Percentiles rank a stretch among this genome's conserved stretches.
Evolutionary conservation across 1,140 invertebrate genomes (phyloP).

Genomic region (Nasonia vitripennis): DNA sequence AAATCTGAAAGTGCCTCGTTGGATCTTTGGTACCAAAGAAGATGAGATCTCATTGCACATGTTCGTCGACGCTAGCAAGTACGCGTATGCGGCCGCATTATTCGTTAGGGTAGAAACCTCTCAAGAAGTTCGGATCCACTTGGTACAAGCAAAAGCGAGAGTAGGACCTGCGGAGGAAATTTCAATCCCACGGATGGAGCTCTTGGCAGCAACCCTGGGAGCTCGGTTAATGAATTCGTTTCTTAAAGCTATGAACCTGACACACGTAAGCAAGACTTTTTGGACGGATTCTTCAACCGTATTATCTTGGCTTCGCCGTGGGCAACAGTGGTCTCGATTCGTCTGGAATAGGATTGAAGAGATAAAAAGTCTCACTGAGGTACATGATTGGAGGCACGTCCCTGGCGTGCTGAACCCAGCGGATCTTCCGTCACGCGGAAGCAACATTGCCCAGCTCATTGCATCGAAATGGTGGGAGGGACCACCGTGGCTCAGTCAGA

Average conservation of each 20-base stretch:
- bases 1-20: too few species aligned
- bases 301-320: constrained; percentile 25
- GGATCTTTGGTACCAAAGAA: not conserved
- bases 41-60: constrained; percentile 25
- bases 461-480: constrained; percentile 68
- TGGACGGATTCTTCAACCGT: not conserved
- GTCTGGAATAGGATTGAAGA: constrained; percentile 61
- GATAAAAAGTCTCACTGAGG: constrained; percentile 57
- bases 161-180: constrained; percentile 57
- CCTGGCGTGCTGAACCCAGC: constrained; percentile 53
- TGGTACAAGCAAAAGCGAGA: constrained; percentile 61
- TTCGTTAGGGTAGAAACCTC: not conserved
- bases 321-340: constrained; percentile 54
- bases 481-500: constrained; percentile 61
- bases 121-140: not conserved
- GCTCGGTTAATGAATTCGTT: constrained; percentile 14
- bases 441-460: too few species aligned
- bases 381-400: constrained; percentile 60
- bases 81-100: constrained; percentile 23
- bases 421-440: constrained; percentile 50
- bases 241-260: too few species aligned
- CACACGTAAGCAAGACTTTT: too few species aligned
- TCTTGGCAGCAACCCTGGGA: constrained; percentile 63
- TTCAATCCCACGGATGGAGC: constrained; percentile 63
- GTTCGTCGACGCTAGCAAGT: constrained; percentile 35